Percentiles rank a stretch among this genome's conserved stretches.
phyloP scores from a whole-genome alignment of 2,888 invertebrate species.

The Folsomia candida region DNA sequence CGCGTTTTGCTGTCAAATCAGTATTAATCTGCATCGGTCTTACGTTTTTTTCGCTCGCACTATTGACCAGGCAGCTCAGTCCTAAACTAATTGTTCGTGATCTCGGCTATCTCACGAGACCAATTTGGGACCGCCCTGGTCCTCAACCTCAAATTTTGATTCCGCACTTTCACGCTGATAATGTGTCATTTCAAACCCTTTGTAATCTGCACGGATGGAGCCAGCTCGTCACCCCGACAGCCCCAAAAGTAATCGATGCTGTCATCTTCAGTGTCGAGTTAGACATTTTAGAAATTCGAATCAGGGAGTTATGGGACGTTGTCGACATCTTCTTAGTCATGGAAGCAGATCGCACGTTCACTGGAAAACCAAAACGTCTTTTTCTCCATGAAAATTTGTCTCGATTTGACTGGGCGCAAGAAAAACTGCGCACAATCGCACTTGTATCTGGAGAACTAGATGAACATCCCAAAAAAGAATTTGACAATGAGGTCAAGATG shows the following conservation, averaged over 20 bases:
- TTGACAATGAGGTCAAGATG: conserved; percentile 51
- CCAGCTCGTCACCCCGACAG: not conserved
- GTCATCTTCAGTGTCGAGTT: conserved; percentile 38
- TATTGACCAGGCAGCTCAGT: not conserved
- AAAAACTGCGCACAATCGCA: conserved; percentile 37
- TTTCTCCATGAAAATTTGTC: conserved; percentile 57
- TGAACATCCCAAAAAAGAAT: conserved; percentile 46
- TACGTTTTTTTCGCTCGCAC: not conserved
- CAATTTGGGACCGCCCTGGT: conserved; percentile 34
- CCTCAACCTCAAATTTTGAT: conserved; percentile 22
- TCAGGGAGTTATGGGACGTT: conserved; percentile 62
- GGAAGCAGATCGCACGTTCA: conserved; percentile 53
- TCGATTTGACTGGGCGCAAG: conserved; percentile 36
- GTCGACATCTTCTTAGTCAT: conserved; percentile 66
- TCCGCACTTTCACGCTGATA: conserved; percentile 28
- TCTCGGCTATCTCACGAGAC: conserved; percentile 28
- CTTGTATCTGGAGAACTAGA: conserved; percentile 31
- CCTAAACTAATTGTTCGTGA: conserved; percentile 23
- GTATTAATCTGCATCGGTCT: too few relatives aligned
- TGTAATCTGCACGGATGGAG: conserved; percentile 30
- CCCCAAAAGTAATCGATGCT: conserved; percentile 29
- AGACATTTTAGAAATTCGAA: conserved; percentile 58
- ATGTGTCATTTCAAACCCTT: not conserved
- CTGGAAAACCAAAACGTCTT: conserved; percentile 52
- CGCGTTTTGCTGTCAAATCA: too few relatives aligned